A percentile compares a stretch with the other conserved stretches of the same genome.
Evolutionary conservation across 2,888 invertebrate species (phyloP).

Genomic region (Drosophila nr. fundita): DNA sequence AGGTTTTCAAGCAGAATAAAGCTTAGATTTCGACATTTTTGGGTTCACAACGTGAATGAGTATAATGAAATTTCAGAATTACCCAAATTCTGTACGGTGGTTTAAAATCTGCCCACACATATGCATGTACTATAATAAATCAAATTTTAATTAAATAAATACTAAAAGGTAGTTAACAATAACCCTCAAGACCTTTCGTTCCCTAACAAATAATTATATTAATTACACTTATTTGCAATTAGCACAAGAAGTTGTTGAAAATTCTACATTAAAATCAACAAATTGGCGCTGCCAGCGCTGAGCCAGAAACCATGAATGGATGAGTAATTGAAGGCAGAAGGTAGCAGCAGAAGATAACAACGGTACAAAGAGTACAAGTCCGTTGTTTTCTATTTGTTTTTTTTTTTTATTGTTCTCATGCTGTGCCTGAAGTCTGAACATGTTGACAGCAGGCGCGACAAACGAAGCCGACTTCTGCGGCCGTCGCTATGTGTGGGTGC

Average conservation of each 20-base stretch:
- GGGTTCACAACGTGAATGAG: conserved; percentile 18
- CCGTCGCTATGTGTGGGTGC: conserved; percentile 50
- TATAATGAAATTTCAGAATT: conserved; percentile 10
- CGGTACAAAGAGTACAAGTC: conserved; percentile 30
- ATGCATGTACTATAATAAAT: conserved; percentile 11
- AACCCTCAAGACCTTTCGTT: conserved; percentile 29
- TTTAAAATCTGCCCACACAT: conserved; percentile 4
- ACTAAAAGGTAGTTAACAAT: conserved; percentile 12
- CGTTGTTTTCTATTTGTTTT: conserved; percentile 9
- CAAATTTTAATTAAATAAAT: neutral
- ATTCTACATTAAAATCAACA: conserved; percentile 61
- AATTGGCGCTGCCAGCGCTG: conserved; percentile 56
- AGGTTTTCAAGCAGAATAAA: conserved; percentile 31
- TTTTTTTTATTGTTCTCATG: conserved; percentile 67
- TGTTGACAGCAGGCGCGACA: conserved; percentile 73
- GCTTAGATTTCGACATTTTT: conserved; percentile 34
- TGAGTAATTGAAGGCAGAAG: conserved; percentile 66
- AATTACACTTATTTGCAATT: conserved; percentile 57
- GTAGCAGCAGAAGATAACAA: conserved; percentile 13
- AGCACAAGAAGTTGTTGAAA: conserved; percentile 45
- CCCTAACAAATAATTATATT: conserved; percentile 40
- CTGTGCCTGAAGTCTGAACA: conserved; percentile 60
- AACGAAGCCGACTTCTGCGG: conserved; percentile 42
- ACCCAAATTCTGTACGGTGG: conserved; percentile 8
- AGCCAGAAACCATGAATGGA: conserved; percentile 62